Evolutionary conservation across 2,888 invertebrate genomes (phyloP).

Genomic region (Trichacis sp.): DNA sequence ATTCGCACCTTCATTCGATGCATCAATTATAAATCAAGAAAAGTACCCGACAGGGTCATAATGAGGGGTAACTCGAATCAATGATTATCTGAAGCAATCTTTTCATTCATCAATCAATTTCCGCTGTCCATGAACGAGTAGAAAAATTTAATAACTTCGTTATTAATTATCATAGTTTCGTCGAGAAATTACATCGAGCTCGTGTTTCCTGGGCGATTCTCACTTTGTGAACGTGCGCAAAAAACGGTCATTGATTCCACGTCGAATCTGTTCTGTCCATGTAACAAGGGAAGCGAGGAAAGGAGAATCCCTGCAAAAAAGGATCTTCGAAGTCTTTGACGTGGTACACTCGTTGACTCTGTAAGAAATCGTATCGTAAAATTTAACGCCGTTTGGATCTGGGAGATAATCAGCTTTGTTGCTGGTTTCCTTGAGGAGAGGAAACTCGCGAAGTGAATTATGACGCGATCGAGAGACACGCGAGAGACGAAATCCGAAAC

Average conservation of each 20-base stretch:
- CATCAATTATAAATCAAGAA: slow-evolving; percentile 3
- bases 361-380: slow-evolving; percentile 17
- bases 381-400: background rate
- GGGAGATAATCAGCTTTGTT: background rate
- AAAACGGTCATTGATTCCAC: too few relatives aligned
- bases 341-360: slow-evolving; percentile 1
- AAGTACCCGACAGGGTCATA: slow-evolving; percentile 3
- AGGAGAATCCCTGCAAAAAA: slow-evolving; percentile 3
- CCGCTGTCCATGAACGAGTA: background rate
- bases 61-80: slow-evolving; percentile 7
- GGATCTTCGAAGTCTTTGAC: background rate
- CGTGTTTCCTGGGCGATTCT: too few relatives aligned
- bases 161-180: background rate
- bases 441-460: background rate
- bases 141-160: background rate
- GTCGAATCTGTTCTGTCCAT: background rate
- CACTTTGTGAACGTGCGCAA: too few relatives aligned
- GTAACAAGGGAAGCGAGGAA: background rate
- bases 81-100: slow-evolving; percentile 8
- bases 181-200: too few relatives aligned
- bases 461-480: background rate
- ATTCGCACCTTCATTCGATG: slow-evolving; percentile 1
- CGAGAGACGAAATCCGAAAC: background rate
- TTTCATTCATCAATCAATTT: slow-evolving; percentile 8
- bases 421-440: background rate